Conservation (phyloP, 2,888 invertebrate species). For the Diadegma fenestrale region DNA sequence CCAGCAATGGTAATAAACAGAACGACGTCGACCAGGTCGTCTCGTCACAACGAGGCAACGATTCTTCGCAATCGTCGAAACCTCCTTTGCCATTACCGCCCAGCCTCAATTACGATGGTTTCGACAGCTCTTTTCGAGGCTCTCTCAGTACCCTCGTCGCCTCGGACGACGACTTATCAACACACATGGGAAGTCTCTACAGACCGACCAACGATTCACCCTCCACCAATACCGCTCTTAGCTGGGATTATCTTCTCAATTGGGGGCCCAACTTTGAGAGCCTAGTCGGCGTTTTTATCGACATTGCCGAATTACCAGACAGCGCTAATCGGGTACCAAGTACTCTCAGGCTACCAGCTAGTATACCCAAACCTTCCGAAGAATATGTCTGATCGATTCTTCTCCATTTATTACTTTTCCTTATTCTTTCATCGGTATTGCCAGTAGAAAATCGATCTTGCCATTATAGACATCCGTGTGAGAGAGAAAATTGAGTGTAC, state of each 20-base stretch:
- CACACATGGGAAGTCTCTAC: conserved; percentile 93
- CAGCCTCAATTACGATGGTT: conserved; percentile 93
- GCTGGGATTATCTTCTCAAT: conserved; percentile 97
- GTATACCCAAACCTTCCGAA: conserved; percentile 94
- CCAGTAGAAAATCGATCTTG: conserved; percentile 61
- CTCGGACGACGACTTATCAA: conserved; percentile 95
- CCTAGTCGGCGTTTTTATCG: conserved; percentile 97
- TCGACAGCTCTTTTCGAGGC: conserved; percentile 97
- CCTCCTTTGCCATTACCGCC: conserved; percentile 88
- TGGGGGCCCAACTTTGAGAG: conserved; percentile 99
- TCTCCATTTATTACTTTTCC: conserved; percentile 23
- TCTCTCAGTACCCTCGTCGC: conserved; percentile 97
- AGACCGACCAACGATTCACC: conserved; percentile 91
- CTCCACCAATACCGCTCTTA: conserved; percentile 89
- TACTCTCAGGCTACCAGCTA: conserved; percentile 91
- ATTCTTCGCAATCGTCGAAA: conserved; percentile 85
- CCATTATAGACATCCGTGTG: conserved; percentile 55
- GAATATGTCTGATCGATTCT: conserved; percentile 90
- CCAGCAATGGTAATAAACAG: conserved; percentile 85
- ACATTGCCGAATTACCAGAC: conserved; percentile 97
- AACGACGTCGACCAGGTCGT: conserved; percentile 84
- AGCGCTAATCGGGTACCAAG: conserved; percentile 88
- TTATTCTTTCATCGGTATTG: conserved; percentile 16
- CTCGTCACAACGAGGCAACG: conserved; percentile 83
- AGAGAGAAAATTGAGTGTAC: conserved; percentile 30